These are phyloP conservation scores for Neomorphus geoffroyi DNA, from an alignment of 2,797 vertebrate genomes.

Conservation along the genomic window DNA sequence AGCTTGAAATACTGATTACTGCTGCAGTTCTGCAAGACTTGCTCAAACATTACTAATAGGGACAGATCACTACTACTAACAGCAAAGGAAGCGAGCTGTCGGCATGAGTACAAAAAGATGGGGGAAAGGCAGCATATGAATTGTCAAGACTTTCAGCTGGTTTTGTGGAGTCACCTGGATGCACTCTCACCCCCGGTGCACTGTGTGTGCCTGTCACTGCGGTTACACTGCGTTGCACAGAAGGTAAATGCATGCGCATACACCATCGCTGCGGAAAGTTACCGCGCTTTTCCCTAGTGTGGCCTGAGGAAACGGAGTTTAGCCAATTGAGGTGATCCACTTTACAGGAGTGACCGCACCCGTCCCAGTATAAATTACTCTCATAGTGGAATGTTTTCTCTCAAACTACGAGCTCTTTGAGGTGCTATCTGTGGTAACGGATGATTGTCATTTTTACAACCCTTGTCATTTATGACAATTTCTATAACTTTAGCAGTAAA, in stretches of 20 bases:
- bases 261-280: accelerated
- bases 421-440: neutral
- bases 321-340: neutral
- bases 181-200: accelerated
- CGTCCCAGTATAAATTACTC: neutral
- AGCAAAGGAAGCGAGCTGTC: neutral
- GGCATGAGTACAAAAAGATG: neutral
- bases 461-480: neutral
- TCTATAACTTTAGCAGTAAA: neutral
- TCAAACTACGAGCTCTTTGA: neutral
- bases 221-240: neutral
- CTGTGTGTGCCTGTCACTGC: neutral
- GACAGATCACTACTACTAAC: neutral
- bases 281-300: neutral
- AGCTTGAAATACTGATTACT: neutral
- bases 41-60: neutral
- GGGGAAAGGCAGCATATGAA: neutral
- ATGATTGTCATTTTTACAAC: neutral
- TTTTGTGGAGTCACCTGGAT: neutral
- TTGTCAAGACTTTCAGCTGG: neutral
- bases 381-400: neutral
- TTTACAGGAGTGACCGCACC: neutral
- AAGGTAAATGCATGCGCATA: too few relatives aligned
- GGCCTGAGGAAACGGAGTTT: neutral
- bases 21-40: neutral